These are phyloP conservation scores for Amphipyra berbera DNA, from an alignment of 2,888 invertebrate genomes.

Conservation along the genomic window DNA sequence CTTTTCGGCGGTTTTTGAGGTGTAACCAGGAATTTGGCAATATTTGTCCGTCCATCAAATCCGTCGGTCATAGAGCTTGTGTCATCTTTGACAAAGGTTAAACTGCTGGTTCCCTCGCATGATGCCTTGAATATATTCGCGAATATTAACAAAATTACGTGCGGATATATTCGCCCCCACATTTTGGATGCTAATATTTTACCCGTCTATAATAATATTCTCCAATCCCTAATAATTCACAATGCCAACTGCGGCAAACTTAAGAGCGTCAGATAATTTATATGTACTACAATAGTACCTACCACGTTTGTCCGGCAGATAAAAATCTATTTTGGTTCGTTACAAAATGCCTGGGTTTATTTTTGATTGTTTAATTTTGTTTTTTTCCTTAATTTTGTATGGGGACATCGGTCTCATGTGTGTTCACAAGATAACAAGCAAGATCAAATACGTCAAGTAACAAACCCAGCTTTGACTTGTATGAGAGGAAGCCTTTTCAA, in stretches of 20 bases:
- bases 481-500: too few relatives aligned
- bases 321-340: slow-evolving; percentile 11
- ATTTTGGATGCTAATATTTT: slow-evolving; percentile 13
- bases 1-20: slow-evolving; percentile 37
- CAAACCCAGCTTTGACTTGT: too few relatives aligned
- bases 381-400: too few relatives aligned
- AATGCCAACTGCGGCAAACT: slow-evolving; percentile 12
- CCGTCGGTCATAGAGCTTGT: slow-evolving; percentile 61
- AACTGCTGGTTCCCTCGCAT: slow-evolving; percentile 53
- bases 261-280: slow-evolving; percentile 7
- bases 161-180: slow-evolving; percentile 30
- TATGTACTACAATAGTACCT: background rate
- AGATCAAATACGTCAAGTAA: too few relatives aligned
- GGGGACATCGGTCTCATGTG: too few relatives aligned
- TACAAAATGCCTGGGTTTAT: too few relatives aligned
- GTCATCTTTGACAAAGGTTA: slow-evolving; percentile 66
- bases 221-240: background rate
- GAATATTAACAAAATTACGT: slow-evolving; percentile 26
- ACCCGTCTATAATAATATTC: background rate
- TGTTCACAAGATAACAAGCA: too few relatives aligned
- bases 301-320: background rate
- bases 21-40: slow-evolving; percentile 52
- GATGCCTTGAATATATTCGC: slow-evolving; percentile 32
- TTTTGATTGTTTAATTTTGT: too few relatives aligned
- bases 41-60: slow-evolving; percentile 44